Evolutionary conservation across 2,113 vertebrate species (phyloP).

Genomic region (Notarius quadriscutis): DNA sequence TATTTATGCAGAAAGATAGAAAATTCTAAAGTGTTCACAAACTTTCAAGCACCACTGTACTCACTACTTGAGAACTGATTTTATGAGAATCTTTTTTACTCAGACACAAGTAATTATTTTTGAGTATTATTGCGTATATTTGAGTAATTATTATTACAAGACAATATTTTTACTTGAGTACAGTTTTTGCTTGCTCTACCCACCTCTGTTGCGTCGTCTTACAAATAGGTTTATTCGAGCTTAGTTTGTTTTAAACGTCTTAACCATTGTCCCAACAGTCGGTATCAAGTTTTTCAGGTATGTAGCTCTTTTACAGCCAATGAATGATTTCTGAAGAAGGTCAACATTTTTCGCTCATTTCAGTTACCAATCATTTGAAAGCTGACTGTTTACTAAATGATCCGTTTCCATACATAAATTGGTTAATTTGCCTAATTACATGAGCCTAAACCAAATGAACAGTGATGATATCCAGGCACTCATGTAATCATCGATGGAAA

Average conservation of each 20-base stretch:
- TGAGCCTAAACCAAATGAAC: not conserved
- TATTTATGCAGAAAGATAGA: no score
- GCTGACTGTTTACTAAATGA: constrained; percentile 24
- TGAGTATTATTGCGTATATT: no score
- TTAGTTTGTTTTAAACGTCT: not conserved
- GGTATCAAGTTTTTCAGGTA: not conserved
- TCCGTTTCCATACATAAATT: constrained; percentile 13
- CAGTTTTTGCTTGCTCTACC: no score
- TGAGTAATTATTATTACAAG: no score
- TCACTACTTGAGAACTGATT: no score
- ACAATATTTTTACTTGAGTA: no score
- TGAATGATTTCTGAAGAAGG: not conserved
- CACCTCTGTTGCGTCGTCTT: not conserved
- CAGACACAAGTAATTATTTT: no score
- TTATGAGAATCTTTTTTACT: no score
- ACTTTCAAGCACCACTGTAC: no score
- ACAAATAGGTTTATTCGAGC: not conserved
- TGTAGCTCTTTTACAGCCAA: not conserved
- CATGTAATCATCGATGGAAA: constrained; percentile 12
- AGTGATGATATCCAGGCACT: constrained; percentile 7
- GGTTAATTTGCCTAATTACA: constrained; percentile 14
- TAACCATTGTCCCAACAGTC: not conserved
- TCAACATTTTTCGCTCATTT: not conserved
- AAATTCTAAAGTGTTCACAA: no score
- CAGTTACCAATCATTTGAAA: not conserved